These are phyloP conservation scores for Entelurus aequoreus DNA, from an alignment of 2,113 vertebrate species.

Conservation along the genomic window DNA sequence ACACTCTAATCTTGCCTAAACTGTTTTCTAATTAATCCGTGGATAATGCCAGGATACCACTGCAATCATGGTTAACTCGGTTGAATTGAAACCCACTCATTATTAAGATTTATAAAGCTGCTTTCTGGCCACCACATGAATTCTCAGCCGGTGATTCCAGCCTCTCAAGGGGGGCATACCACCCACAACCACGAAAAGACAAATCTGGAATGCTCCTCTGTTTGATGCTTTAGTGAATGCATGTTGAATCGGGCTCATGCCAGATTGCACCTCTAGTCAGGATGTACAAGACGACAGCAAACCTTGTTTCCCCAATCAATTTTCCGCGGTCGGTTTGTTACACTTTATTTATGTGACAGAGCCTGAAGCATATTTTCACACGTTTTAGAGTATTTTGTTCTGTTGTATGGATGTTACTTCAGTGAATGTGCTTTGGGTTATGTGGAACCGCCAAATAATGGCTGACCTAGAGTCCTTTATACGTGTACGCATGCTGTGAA, in stretches of 20 bases:
- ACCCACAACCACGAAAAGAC: conserved; percentile 9
- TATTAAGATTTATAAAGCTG: neutral
- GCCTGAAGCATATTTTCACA: neutral
- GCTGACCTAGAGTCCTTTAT: neutral
- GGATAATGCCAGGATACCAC: conserved; percentile 34
- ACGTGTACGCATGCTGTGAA: neutral
- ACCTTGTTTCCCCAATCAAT: neutral
- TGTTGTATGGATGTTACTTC: neutral
- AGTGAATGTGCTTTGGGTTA: neutral
- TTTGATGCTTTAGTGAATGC: neutral
- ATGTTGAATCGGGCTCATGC: neutral
- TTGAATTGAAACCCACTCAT: conserved; percentile 13
- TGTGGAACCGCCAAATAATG: neutral
- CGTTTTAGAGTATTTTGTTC: neutral
- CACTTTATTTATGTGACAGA: neutral
- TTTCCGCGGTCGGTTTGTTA: neutral
- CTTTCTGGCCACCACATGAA: neutral
- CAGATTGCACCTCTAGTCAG: neutral
- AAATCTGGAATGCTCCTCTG: neutral
- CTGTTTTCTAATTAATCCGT: conserved; percentile 34
- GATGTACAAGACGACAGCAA: neutral
- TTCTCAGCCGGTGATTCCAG: conserved; percentile 15
- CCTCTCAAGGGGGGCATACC: conserved; percentile 6
- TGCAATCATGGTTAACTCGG: conserved; percentile 26
- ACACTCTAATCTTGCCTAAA: conserved; percentile 22